Base-by-base conservation (phyloP, 2,888 invertebrate species). In the Eupithecia exiguata region DNA sequence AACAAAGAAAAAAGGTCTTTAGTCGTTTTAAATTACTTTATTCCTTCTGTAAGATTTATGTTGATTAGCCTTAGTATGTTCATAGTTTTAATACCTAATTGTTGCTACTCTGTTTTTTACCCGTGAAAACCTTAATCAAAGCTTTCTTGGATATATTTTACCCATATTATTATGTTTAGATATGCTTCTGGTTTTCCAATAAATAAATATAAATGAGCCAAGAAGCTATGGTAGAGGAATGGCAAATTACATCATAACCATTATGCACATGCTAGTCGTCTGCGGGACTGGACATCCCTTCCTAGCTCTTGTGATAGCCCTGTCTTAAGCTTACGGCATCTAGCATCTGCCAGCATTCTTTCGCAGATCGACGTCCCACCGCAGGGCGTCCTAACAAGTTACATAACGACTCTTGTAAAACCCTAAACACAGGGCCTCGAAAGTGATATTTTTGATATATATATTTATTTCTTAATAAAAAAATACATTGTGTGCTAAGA, bases 1-100 rank as follows among this genome's bases (percentile, higher is more conserved):
- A 92, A 92, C 79, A 72, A 88, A 74, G 76, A 69, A 85, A 81
- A 83, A 10, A 21, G 5, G 2, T 49, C 36, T 68, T 75, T 21
- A 75, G 63, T 70, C 4, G 12, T 63, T 9, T 67, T 71, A 0
- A n/a, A n/a, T n/a, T n/a, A n/a, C n/a, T n/a, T n/a, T n/a, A n/a
- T n/a, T n/a, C n/a, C n/a, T n/a, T n/a, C n/a, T n/a, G n/a, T n/a
- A n/a, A n/a, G n/a, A n/a, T n/a, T n/a, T n/a, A n/a, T n/a, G n/a
- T n/a, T n/a, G n/a, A n/a, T n/a, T n/a, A n/a, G n/a, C n/a, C n/a
- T n/a, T n/a, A n/a, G n/a, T n/a, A n/a, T n/a, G n/a, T n/a, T n/a
- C n/a, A n/a, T n/a, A n/a, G n/a, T n/a, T n/a, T n/a, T n/a, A n/a
- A n/a, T n/a, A n/a, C n/a, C n/a, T n/a, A n/a, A n/a, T n/a, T n/a